Conservation (phyloP, 2,888 invertebrate genomes). For the Furcula furcula region DNA sequence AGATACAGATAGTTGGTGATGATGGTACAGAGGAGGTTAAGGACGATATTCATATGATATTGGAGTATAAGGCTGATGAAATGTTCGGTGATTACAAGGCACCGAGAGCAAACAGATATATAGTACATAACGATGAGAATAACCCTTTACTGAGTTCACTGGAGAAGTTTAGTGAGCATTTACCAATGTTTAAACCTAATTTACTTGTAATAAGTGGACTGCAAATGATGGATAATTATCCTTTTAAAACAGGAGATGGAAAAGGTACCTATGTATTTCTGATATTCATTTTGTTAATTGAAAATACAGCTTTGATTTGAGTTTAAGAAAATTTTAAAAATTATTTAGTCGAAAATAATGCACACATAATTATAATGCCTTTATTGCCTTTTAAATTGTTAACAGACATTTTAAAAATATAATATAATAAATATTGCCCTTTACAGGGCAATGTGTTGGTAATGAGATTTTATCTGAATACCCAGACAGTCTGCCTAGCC, state of each 20-base stretch:
- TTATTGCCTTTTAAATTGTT: too few species aligned
- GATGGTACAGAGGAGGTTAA: conserved; percentile 79
- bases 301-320: too few species aligned
- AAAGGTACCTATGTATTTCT: too few species aligned
- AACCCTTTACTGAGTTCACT: conserved; percentile 89
- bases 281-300: too few species aligned
- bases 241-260: conserved; percentile 81
- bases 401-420: too few species aligned
- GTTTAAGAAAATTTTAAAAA: too few species aligned
- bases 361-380: too few species aligned
- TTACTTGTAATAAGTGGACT: conserved; percentile 91
- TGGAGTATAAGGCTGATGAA: conserved; percentile 90
- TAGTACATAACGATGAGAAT: conserved; percentile 90
- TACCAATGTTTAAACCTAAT: conserved; percentile 85
- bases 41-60: conserved; percentile 90
- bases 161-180: conserved; percentile 84
- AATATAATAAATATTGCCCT: too few species aligned
- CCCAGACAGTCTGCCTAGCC: too few species aligned
- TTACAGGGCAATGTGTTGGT: too few species aligned
- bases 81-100: conserved; percentile 88
- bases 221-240: conserved; percentile 95
- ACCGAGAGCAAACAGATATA: conserved; percentile 91
- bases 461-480: too few species aligned
- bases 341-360: too few species aligned
- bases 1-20: conserved; percentile 84